phyloP scores from a whole-genome alignment of 2,888 invertebrate species.

The Brachyptera putata region DNA sequence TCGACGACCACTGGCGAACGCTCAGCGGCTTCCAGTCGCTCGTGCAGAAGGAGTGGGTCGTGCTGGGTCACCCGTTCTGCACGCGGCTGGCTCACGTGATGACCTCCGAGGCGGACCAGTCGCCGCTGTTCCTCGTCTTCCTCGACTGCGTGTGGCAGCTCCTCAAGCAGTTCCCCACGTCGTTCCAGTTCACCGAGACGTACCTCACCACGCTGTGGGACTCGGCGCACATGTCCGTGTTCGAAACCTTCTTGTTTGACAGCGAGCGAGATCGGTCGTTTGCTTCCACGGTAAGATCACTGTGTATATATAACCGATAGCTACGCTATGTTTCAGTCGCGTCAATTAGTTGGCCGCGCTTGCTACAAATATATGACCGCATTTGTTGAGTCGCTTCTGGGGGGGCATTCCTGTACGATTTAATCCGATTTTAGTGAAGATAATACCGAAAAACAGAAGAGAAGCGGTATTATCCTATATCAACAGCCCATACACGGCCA shows the following conservation, averaged over 20 bases:
- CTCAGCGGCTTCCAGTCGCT: conserved; percentile 84
- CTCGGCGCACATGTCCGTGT: conserved; percentile 78
- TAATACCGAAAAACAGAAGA: no score
- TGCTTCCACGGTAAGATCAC: conserved; percentile 60
- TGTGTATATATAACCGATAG: neutral
- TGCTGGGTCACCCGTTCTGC: conserved; percentile 86
- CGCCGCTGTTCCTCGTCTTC: conserved; percentile 52
- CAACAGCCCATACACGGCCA: no score
- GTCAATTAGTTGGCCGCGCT: no score
- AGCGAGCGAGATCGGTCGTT: conserved; percentile 69
- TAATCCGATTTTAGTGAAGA: no score
- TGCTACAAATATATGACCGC: no score
- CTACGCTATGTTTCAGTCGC: no score
- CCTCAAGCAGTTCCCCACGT: conserved; percentile 77
- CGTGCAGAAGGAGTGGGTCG: conserved; percentile 93
- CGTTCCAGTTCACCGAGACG: conserved; percentile 89
- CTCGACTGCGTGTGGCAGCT: conserved; percentile 94
- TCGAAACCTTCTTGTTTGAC: conserved; percentile 91
- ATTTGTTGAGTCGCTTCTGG: no score
- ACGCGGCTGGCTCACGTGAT: conserved; percentile 41
- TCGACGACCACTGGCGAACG: conserved; percentile 80
- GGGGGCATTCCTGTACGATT: no score
- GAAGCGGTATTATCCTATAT: no score
- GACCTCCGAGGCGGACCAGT: conserved; percentile 35
- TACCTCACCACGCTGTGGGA: conserved; percentile 93